Conservation (phyloP, 2,888 invertebrate genomes). For the Morinoia aosen region DNA sequence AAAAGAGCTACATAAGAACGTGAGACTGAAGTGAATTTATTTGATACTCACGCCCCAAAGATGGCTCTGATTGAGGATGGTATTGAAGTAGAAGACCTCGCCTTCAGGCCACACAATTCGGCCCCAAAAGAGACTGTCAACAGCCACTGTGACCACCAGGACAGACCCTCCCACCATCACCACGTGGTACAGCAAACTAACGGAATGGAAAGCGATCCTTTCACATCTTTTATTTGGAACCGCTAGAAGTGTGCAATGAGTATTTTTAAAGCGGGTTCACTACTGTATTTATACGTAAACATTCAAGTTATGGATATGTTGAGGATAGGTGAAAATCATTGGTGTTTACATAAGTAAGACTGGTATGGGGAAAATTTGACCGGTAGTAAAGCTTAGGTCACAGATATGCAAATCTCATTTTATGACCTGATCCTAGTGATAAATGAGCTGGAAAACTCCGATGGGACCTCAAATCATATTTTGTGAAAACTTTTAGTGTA, state of each 20-base stretch:
- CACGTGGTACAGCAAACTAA: conserved; percentile 81
- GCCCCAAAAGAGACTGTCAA: conserved; percentile 96
- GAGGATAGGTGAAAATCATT: too few relatives aligned
- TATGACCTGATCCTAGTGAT: not conserved
- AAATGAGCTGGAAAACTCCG: not conserved
- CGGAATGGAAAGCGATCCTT: not conserved
- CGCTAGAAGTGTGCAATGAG: too few relatives aligned
- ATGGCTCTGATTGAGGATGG: conserved; percentile 92
- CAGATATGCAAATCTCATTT: too few relatives aligned
- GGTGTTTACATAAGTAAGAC: too few relatives aligned
- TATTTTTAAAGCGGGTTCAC: too few relatives aligned
- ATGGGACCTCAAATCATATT: not conserved
- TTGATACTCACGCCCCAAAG: conserved; percentile 89
- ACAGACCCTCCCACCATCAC: conserved; percentile 81
- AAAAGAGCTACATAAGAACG: not conserved
- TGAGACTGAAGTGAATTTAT: too few relatives aligned
- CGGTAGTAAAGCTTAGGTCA: too few relatives aligned
- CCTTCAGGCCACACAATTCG: conserved; percentile 96
- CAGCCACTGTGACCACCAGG: conserved; percentile 80
- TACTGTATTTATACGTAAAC: not conserved
- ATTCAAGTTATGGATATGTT: too few relatives aligned
- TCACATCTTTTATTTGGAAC: not conserved
- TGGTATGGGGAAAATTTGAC: too few relatives aligned
- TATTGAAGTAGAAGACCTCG: conserved; percentile 96
- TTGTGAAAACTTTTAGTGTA: not conserved